Base-by-base conservation (phyloP, 2,888 invertebrate genomes). In the Stegophylla sp. region DNA sequence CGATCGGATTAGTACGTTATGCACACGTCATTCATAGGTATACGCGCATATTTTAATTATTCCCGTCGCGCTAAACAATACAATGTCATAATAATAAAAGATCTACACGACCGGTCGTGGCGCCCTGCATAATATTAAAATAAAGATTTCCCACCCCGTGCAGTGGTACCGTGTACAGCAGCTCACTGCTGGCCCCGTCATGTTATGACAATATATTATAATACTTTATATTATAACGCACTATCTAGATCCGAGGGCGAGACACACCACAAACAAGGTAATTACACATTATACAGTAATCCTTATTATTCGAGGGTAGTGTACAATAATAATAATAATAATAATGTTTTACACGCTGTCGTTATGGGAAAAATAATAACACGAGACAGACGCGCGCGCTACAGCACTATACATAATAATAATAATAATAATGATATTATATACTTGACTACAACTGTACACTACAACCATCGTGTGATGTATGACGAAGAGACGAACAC, bases 241-340 rank as follows among this genome's bases (percentile, higher is more conserved):
- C 23, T 23, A 23, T 7, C 1, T 56, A 23, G 56, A 56, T 56
- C 20, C 56, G 56, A 45, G 17, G 48, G 51, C 48, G 28, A 48
- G 26, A 28, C 48, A 51, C 48, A 17, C 26, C 51, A 64, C 51
- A 15, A 53, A 75, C 64, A 76, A 77, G 56, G 77, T 77, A 77
- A 77, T 77, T 67, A 67, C 77, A 67, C 77, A 67, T 77, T 66
- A 66, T 53, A n/a, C n/a, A n/a, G 76, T 48, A 28, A 61, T 15
- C 10, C 28, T 28, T 9, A 20, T 4, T n/a, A n/a, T 28, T 20
- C 56, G 17, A 56, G 77, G 77, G 77, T 77, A 67, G 77, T 43
- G 34, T 34, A 34, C 34, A 34, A 34, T 34, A 76, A 53, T 76
- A 66, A 74, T 56, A 63, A 34, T 69, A 41, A 67, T 48, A 28